Percentiles rank a stretch among this genome's conserved stretches.
phyloP scores from a whole-genome alignment of 1,140 invertebrate genomes.

The Lordiphosa clarofinis region DNA sequence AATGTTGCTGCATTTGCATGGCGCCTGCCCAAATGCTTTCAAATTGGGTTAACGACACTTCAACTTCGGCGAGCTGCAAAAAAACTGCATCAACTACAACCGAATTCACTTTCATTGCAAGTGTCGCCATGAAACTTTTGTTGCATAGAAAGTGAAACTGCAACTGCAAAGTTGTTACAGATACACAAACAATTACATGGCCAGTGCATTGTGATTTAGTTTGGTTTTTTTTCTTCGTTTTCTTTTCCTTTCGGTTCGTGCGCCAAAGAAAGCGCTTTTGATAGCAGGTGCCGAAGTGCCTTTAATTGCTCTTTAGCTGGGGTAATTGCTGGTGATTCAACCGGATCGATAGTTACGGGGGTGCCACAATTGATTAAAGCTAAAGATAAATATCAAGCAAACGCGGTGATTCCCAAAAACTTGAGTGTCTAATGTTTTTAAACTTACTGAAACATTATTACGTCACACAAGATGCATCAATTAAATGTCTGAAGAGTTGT shows the following conservation, averaged over 20 bases:
- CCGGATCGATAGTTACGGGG: too few relatives aligned
- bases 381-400: too few relatives aligned
- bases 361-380: too few relatives aligned
- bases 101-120: constrained; percentile 66
- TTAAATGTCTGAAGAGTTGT: too few relatives aligned
- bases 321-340: too few relatives aligned
- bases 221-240: constrained; percentile 29
- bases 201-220: constrained; percentile 40
- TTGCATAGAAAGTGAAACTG: constrained; percentile 68
- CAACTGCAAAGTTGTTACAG: constrained; percentile 43
- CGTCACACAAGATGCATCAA: too few relatives aligned
- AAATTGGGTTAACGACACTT: constrained; percentile 77
- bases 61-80: constrained; percentile 33
- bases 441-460: too few relatives aligned
- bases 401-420: too few relatives aligned
- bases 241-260: too few relatives aligned
- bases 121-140: constrained; percentile 48
- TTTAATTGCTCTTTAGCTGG: too few relatives aligned
- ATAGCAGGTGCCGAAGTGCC: constrained; percentile 31
- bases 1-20: constrained; percentile 48
- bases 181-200: constrained; percentile 67
- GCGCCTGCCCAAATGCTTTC: constrained; percentile 68
- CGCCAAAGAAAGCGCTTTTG: constrained; percentile 58
- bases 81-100: constrained; percentile 11
- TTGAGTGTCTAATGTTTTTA: too few relatives aligned